Evolutionary conservation across 2,888 invertebrate genomes (phyloP), one percentile per base, ranked within the genome.

Genomic region (Portevinia maculata): DNA sequence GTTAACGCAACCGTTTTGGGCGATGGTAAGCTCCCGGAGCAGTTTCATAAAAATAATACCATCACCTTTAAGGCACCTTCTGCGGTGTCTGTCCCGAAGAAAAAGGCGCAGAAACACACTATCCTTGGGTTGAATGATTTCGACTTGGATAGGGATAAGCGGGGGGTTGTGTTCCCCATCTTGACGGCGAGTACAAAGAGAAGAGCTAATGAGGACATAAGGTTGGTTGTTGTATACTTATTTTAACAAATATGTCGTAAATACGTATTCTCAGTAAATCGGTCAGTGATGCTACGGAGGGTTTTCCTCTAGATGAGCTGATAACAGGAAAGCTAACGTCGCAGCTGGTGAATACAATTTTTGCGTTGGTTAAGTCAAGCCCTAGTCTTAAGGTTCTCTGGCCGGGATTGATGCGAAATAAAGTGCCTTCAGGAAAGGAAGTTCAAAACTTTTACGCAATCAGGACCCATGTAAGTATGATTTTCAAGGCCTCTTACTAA

Each of bases 1-100:
- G 86, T 89, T 15, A 88, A 88, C 74, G 90, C 89, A 2, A 87
- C 87, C n/a, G 86, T 89, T 0, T 85, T 86, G 15, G 86, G 87
- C 0, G 87, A 89, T 2, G 32, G 11, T 6, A 71, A 84, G 9
- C 7, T 85, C 6, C 71, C 79, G 0, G 57, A 57, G 24, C 24
- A 67, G 28, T 79, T 79, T 15, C 69, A 59, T 8, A 59, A 50
- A 15, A 84, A 84, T 13, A 74, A 59, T 0, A 79, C 74, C 0
- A 57, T 84, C 6, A 69, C 9, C 8, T 84, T 74, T 15, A 57
- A 62, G 19, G 53, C 70, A 1, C 34, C 39, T 0, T 13, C 46
- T 3, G 4, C 5, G 57, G 19, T n/a, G n/a, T n/a, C n/a, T n/a
- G n/a, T 17, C n/a, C 46, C 13, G 9, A 59, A 32, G 17, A 74